Conservation (phyloP, 2,113 vertebrate genomes). For the human (Homo sapiens) region DNA sequence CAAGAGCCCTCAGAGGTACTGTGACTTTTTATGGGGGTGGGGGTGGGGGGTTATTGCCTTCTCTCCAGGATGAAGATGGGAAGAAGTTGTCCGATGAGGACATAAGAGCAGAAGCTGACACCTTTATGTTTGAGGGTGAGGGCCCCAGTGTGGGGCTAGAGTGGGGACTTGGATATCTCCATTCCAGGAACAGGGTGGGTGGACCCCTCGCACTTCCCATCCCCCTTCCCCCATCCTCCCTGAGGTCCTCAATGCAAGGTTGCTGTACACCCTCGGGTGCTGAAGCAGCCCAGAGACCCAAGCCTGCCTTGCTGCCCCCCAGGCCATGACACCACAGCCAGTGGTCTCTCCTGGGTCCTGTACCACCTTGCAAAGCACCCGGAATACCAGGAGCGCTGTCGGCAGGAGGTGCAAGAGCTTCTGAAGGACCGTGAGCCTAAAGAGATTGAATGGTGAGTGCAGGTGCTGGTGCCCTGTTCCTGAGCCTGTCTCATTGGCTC, state of each 20-base stretch:
- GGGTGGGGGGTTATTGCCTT: not conserved
- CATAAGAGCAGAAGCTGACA: conserved; percentile 90
- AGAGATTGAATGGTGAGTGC: conserved; percentile 73
- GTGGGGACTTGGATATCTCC: not conserved
- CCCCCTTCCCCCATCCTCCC: not conserved
- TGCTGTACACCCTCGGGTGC: not conserved
- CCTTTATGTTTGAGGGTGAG: conserved; percentile 96
- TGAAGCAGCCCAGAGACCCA: not conserved
- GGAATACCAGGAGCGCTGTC: conserved; percentile 74
- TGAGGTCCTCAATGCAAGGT: accelerated
- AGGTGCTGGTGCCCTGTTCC: not conserved
- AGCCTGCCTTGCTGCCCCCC: not conserved
- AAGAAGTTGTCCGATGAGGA: conserved; percentile 87
- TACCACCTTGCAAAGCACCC: conserved; percentile 76
- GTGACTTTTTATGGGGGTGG: not conserved
- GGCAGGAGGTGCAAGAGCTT: conserved; percentile 70
- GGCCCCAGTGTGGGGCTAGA: not conserved
- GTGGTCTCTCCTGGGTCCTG: conserved; percentile 75
- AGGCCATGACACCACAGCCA: conserved; percentile 80
- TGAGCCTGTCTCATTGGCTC: not conserved
- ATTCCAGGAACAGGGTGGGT: not conserved
- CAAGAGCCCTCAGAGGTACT: not conserved
- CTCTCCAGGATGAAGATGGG: conserved; percentile 90
- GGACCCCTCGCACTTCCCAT: not conserved
- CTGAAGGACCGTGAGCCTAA: conserved; percentile 60